Base-by-base conservation (phyloP, 64 coral and sea anemone genomes). In the Platygyra sinensis region DNA sequence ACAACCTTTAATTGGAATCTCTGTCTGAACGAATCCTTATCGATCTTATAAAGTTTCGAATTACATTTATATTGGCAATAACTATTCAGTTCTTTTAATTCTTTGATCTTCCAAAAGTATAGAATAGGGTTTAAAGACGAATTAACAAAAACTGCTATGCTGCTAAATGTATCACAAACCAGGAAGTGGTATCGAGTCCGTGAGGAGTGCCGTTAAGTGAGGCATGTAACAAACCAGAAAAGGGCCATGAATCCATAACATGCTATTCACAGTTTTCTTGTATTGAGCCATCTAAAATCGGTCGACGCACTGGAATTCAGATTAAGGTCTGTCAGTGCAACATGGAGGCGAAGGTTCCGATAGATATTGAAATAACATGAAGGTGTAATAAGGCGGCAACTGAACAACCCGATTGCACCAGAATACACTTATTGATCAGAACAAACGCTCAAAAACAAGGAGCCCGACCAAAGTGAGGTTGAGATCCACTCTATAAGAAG, bases 81-180 rank as follows among this genome's bases (percentile, higher is more conserved):
- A 92, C 90, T 77, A 80, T 73, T n/a, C n/a, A n/a, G n/a, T 38
- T 83, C 62, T 10, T 72, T 60, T 39, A 42, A 46, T 39, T 75
- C 73, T 75, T 75, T 75, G 73, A 75, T 75, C 36, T 32, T 75
- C 73, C 73, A 75, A 28, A 30, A 52, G 10, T 52, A 52, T 52
- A 52, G 10, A 52, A 52, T 52, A 52, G 50, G 50, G 10, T 52
- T 72, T 75, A 75, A 14, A n/a, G 67, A 72, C 22, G 67, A 72
- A 27, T 72, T 72, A 29, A 27, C 22, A 72, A 28, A 72, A 27
- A 72, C 12, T 72, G n/a, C 24, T 0, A 72, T 27, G 5, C 24
- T 25, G 12, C 9, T 27, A 72, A 72, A 28, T 72, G 67, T 3
- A 72, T 4, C 9, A 25, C 67, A 72, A 72, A 72, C 6, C 67